Base-by-base conservation (phyloP, 1,140 invertebrate genomes). In the Drosophila leontia region DNA sequence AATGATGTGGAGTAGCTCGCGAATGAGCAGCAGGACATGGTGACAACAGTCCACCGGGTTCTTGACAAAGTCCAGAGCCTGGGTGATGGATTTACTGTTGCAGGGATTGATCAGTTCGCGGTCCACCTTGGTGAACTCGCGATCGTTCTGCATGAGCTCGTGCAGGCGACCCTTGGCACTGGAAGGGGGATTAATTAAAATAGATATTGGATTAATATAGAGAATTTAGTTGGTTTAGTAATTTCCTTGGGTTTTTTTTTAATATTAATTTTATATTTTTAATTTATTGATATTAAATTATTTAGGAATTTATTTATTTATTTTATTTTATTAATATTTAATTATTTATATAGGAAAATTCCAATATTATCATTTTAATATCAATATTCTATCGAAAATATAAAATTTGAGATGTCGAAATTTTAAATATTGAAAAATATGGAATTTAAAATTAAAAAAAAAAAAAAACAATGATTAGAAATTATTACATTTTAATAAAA, bases 91-190 rank as follows among this genome's bases (percentile, higher is more conserved):
- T 48, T 96, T 94, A 15, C 98, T 97, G 75, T 96, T 95, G 76
- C 97, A 97, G 17, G 98, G 98, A 94, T 99, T 99, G 58, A 99
- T 87, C 9, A 78, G 39, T 15, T 88, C 85, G 57, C 96, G 95
- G 93, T 99, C 98, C 91, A 98, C 97, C 8, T 94, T 93, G 0
- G 96, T 97, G 88, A 99, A 98, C 77, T 99, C 97, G 62, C 96
- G 94, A 93, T 99, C 96, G 78, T 97, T 95, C 93, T 99, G 97
- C 94, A 99, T 95, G n/a, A 98, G 94, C 77, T 98, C 97, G 92
- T 99, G 98, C 3, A 99, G 94, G 23, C 96, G 96, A 17, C 97
- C 96, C 93, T 99, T 99, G 11, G 99, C 98, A 94, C 98, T 99
- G 87, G 58, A 85, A 82, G 45, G 69, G 48, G 29, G 3, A n/a